Evolutionary conservation across 2,113 vertebrate genomes (phyloP).

Genomic region (Phylloscopus trochilus): DNA sequence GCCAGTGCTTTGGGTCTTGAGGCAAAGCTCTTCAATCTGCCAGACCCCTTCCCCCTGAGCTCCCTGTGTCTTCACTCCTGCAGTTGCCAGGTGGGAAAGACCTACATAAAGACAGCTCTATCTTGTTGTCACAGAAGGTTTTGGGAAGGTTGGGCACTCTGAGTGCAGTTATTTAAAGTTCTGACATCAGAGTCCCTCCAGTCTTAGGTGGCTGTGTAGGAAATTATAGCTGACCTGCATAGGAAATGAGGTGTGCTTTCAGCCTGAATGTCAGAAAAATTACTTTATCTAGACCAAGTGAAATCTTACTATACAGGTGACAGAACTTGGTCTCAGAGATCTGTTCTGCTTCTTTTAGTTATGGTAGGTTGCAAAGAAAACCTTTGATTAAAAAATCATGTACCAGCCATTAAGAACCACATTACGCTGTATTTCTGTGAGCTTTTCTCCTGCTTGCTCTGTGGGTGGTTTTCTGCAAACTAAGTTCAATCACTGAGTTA

Average conservation of each 20-base stretch:
- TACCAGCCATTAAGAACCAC: not conserved
- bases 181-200: not conserved
- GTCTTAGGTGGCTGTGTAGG: not conserved
- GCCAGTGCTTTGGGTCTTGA: not conserved
- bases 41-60: not conserved
- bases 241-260: conserved; percentile 21
- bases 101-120: not conserved
- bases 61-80: not conserved
- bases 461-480: not conserved
- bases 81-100: not conserved
- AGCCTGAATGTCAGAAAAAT: not conserved
- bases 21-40: not conserved
- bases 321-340: not conserved
- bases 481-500: not conserved
- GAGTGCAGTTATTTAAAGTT: conserved; percentile 5
- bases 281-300: not conserved
- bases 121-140: not conserved
- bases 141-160: not conserved
- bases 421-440: not conserved
- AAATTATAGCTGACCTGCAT: conserved; percentile 45
- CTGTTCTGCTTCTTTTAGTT: not conserved
- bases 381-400: not conserved
- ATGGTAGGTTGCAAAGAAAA: accelerated
- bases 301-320: not conserved
- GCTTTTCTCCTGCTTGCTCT: not conserved